Conservation (phyloP, 2,113 vertebrate species). For the Myrmecobius fasciatus region DNA sequence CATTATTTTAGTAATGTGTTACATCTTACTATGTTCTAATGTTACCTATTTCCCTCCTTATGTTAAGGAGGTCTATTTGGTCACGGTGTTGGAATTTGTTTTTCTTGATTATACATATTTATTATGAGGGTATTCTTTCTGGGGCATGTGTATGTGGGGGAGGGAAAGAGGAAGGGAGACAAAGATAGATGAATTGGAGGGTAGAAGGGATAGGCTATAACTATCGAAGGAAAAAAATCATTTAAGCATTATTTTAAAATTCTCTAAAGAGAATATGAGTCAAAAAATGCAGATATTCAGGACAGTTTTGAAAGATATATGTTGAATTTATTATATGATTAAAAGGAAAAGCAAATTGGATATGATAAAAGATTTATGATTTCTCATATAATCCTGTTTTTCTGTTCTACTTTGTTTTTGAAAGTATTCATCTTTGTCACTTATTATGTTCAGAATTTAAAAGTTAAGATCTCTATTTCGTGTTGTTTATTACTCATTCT, state of each 20-base stretch:
- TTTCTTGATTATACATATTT: neutral
- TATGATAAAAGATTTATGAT: neutral
- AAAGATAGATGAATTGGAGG: neutral
- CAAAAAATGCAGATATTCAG: neutral
- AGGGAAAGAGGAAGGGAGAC: too few species aligned
- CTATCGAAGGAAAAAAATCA: neutral
- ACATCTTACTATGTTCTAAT: neutral
- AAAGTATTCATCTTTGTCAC: neutral
- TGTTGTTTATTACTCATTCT: neutral
- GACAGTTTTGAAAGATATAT: neutral
- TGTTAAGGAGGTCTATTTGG: neutral
- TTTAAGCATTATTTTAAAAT: neutral
- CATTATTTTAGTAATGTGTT: neutral
- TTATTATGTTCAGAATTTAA: neutral
- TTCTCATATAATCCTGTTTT: neutral
- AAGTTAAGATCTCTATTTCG: neutral
- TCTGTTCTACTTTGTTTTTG: neutral
- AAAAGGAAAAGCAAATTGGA: neutral
- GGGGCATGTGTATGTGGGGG: neutral
- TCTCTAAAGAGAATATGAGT: neutral
- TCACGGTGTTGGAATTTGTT: neutral
- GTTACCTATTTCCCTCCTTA: neutral
- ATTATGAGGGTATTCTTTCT: neutral
- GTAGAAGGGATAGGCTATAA: neutral
- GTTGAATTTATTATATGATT: neutral